A percentile compares a stretch with the other conserved stretches of the same genome.
phyloP scores from a whole-genome alignment of 2,888 invertebrate genomes.

The Exocentrus adspersus region DNA sequence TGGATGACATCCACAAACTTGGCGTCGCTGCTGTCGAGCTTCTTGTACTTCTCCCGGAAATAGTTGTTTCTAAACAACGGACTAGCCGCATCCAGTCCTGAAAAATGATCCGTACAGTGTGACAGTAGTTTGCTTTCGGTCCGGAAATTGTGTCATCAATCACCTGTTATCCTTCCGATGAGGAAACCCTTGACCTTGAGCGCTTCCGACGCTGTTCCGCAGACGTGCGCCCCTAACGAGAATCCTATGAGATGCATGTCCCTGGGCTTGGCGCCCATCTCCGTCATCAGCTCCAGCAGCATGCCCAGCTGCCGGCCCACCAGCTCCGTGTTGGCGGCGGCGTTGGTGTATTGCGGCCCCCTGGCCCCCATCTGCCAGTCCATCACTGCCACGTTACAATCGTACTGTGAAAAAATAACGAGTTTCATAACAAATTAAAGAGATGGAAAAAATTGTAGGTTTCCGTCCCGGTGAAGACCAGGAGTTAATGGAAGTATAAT shows the following conservation, averaged over 20 bases:
- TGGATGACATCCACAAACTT: constrained; percentile 75
- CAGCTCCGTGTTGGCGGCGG: constrained; percentile 71
- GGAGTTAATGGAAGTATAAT: too few species aligned
- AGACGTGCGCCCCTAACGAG: constrained; percentile 71
- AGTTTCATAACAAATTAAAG: too few species aligned
- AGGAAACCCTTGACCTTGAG: constrained; percentile 63
- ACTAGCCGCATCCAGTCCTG: constrained; percentile 85
- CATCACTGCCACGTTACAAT: constrained; percentile 67
- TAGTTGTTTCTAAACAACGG: constrained; percentile 75
- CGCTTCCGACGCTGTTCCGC: constrained; percentile 69
- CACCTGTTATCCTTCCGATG: constrained; percentile 70
- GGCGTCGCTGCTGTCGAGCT: constrained; percentile 72
- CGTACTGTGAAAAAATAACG: too few species aligned
- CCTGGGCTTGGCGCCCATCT: constrained; percentile 62
- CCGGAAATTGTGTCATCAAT: too few species aligned
- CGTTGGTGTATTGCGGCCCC: constrained; percentile 67
- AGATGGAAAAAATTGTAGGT: too few species aligned
- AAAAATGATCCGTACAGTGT: constrained; percentile 28
- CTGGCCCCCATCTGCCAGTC: constrained; percentile 70
- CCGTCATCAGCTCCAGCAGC: constrained; percentile 64
- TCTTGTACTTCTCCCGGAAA: constrained; percentile 66
- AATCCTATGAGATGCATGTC: constrained; percentile 69
- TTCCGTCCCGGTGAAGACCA: too few species aligned
- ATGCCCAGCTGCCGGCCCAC: constrained; percentile 69
- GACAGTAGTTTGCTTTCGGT: not conserved